phyloP scores from a whole-genome alignment of 2,888 invertebrate genomes.

The Dryadula phaetusa region DNA sequence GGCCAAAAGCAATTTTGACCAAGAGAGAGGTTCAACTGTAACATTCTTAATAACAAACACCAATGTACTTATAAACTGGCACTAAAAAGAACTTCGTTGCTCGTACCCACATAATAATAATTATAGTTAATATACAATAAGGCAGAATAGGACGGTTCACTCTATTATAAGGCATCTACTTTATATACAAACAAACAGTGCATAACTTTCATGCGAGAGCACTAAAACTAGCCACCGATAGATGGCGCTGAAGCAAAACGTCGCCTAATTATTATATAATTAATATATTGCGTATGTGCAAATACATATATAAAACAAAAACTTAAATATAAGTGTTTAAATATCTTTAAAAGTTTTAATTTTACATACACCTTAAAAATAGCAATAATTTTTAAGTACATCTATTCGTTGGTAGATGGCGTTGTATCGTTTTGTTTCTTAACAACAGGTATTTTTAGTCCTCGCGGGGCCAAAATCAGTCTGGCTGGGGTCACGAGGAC shows the following conservation, averaged over 20 bases:
- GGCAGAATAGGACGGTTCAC: constrained; percentile 77
- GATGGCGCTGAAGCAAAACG: constrained; percentile 60
- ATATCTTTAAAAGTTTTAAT: neutral
- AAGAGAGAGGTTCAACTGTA: neutral
- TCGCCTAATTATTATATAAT: constrained; percentile 1
- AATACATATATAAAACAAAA: constrained; percentile 3
- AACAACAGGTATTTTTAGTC: constrained; percentile 66
- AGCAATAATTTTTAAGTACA: constrained; percentile 34
- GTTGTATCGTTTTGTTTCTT: constrained; percentile 52
- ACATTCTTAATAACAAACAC: constrained; percentile 26
- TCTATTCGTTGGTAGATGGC: constrained; percentile 59
- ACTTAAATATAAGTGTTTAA: neutral
- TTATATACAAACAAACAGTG: constrained; percentile 25
- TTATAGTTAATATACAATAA: constrained; percentile 55
- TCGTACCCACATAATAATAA: constrained; percentile 62
- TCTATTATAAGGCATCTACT: constrained; percentile 72
- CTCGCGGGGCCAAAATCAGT: constrained; percentile 76
- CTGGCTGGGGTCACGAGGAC: constrained; percentile 80
- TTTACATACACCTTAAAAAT: neutral
- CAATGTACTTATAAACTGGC: constrained; percentile 62
- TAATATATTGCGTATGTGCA: constrained; percentile 4
- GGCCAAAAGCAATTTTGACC: neutral
- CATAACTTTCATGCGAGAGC: constrained; percentile 33
- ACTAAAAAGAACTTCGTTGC: constrained; percentile 74
- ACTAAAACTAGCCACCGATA: constrained; percentile 60